Conservation (phyloP, 1,140 invertebrate species). For the Drosophila saltans region DNA sequence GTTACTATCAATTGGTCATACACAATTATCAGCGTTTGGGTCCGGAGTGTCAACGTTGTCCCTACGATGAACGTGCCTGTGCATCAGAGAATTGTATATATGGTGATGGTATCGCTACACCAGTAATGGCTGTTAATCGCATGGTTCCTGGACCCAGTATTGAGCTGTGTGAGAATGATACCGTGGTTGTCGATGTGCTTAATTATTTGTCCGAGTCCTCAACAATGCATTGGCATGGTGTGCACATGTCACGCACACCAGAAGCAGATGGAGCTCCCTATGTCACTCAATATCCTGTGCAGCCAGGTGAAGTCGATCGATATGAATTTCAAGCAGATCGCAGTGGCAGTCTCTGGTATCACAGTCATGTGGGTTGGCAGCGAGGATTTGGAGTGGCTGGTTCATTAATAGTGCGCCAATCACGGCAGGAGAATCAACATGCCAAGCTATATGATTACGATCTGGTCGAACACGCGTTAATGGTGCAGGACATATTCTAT, state of each 20-base stretch:
- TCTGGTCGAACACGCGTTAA: constrained; percentile 89
- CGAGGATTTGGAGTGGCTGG: constrained; percentile 91
- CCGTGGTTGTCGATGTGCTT: constrained; percentile 91
- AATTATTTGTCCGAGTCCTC: constrained; percentile 90
- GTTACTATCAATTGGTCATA: constrained; percentile 74
- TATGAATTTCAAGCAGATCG: constrained; percentile 90
- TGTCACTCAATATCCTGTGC: constrained; percentile 93
- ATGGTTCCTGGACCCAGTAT: constrained; percentile 92
- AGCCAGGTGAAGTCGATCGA: constrained; percentile 91
- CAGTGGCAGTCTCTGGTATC: constrained; percentile 90
- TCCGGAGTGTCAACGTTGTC: constrained; percentile 86
- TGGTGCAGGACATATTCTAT: constrained; percentile 90
- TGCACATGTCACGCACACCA: constrained; percentile 90
- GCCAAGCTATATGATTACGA: constrained; percentile 90
- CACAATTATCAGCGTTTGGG: constrained; percentile 72
- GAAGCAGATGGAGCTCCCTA: constrained; percentile 94
- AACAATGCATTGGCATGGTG: constrained; percentile 93
- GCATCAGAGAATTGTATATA: constrained; percentile 87
- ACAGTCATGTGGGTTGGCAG: constrained; percentile 89
- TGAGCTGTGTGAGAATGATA: constrained; percentile 94
- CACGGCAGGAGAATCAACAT: constrained; percentile 87
- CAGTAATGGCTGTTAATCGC: constrained; percentile 91
- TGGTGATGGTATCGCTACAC: constrained; percentile 88
- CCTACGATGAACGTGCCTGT: constrained; percentile 85
- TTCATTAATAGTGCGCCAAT: constrained; percentile 90